A percentile compares a stretch with the other conserved stretches of the same genome.
Evolutionary conservation across 1,140 invertebrate genomes (phyloP).

Genomic region (Megalonaias nervosa): DNA sequence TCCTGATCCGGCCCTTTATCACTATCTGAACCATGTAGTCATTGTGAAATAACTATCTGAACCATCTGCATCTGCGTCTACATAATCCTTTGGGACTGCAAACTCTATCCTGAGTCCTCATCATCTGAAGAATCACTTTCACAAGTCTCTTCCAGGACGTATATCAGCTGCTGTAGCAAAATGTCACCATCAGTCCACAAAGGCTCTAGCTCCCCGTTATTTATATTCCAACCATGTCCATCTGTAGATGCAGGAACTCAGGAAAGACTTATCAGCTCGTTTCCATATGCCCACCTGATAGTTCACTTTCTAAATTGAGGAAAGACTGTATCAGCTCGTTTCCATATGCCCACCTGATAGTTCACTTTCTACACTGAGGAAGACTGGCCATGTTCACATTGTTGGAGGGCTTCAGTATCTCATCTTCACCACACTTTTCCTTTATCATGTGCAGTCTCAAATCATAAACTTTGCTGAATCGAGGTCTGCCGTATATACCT

Average conservation of each 20-base stretch:
- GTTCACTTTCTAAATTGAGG: conserved; percentile 3
- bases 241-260: background rate
- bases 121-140: no score
- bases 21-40: no score
- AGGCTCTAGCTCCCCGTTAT: no score
- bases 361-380: conserved; percentile 2
- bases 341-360: conserved; percentile 3
- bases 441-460: conserved; percentile 15
- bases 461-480: conserved; percentile 4
- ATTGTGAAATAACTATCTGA: no score
- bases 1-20: no score
- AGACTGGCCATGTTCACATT: conserved; percentile 2
- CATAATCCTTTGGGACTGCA: no score
- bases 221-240: background rate
- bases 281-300: conserved; percentile 2
- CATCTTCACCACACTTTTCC: background rate
- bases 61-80: no score
- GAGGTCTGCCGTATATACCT: conserved; percentile 1
- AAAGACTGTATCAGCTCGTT: background rate
- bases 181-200: no score
- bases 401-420: background rate
- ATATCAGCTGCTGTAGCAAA: no score
- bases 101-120: no score
- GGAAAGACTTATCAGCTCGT: background rate
- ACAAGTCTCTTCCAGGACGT: no score